Conservation (phyloP, 2,113 vertebrate species). For the Neoarius graeffei region DNA sequence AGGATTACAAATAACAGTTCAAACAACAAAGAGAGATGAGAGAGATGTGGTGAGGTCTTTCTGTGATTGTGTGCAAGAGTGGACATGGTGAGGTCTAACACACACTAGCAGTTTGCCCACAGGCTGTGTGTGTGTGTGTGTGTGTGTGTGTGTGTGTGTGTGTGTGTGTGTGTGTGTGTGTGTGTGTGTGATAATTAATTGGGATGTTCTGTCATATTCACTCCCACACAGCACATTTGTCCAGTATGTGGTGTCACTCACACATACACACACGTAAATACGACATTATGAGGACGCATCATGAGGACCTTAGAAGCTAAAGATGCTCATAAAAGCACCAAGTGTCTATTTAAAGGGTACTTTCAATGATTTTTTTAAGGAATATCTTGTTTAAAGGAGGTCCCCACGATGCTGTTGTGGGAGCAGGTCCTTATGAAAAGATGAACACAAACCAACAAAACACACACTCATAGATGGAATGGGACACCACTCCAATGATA, state of each 20-base stretch:
- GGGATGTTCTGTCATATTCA: constrained; percentile 28
- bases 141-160: constrained; percentile 23
- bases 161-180: constrained; percentile 19
- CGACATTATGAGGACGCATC: background rate
- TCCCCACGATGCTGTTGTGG: background rate
- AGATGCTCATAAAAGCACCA: background rate
- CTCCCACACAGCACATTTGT: constrained; percentile 19
- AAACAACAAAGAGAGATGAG: background rate
- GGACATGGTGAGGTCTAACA: constrained; percentile 24
- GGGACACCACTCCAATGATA: background rate
- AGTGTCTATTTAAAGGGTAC: background rate
- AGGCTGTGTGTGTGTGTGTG: constrained; percentile 23
- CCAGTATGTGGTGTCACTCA: constrained; percentile 1
- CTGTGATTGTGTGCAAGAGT: constrained; percentile 17
- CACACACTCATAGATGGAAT: background rate
- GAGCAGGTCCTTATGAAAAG: background rate
- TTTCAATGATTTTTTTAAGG: background rate
- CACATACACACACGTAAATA: background rate
- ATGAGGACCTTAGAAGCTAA: background rate
- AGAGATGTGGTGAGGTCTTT: background rate
- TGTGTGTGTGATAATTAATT: constrained; percentile 30
- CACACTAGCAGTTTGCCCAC: constrained; percentile 21
- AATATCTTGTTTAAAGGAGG: background rate
- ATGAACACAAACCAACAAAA: background rate
- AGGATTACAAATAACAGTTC: background rate